These are phyloP conservation scores for Calameuta filiformis DNA, from an alignment of 2,888 invertebrate genomes.

Conservation along the genomic window DNA sequence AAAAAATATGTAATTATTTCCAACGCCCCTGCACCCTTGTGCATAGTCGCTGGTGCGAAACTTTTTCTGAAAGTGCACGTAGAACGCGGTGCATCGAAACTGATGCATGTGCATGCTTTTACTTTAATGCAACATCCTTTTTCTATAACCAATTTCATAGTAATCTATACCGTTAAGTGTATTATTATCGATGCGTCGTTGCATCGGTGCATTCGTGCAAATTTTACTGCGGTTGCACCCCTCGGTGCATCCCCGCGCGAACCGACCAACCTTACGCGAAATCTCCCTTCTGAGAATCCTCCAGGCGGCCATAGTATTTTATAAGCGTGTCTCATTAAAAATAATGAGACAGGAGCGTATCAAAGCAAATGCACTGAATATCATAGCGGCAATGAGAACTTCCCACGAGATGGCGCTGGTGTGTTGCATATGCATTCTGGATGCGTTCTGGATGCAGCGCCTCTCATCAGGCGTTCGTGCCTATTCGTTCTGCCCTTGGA, in stretches of 20 bases:
- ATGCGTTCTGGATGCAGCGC: background rate
- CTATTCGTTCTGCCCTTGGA: background rate
- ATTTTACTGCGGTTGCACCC: background rate
- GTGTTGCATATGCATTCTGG: background rate
- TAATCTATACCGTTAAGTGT: background rate
- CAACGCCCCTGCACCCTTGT: background rate
- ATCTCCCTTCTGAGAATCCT: background rate
- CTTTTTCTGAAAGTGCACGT: background rate
- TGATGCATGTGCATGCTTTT: background rate
- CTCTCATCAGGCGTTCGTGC: background rate
- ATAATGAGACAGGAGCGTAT: background rate
- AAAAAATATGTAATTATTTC: background rate
- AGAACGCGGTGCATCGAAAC: background rate
- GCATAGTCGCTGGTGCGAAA: background rate
- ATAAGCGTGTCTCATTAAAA: slow-evolving; percentile 3
- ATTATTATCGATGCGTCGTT: background rate
- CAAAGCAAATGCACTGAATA: background rate
- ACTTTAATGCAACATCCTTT: background rate
- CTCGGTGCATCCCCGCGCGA: background rate
- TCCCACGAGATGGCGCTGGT: background rate
- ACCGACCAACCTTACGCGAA: background rate
- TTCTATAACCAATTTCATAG: background rate
- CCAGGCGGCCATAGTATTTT: background rate
- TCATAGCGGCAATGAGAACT: background rate
- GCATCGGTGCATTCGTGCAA: background rate